Evolutionary conservation across 2,888 invertebrate species (phyloP), one percentile per base, ranked within the genome.

Genomic region (Caenorhabditis sp.): DNA sequence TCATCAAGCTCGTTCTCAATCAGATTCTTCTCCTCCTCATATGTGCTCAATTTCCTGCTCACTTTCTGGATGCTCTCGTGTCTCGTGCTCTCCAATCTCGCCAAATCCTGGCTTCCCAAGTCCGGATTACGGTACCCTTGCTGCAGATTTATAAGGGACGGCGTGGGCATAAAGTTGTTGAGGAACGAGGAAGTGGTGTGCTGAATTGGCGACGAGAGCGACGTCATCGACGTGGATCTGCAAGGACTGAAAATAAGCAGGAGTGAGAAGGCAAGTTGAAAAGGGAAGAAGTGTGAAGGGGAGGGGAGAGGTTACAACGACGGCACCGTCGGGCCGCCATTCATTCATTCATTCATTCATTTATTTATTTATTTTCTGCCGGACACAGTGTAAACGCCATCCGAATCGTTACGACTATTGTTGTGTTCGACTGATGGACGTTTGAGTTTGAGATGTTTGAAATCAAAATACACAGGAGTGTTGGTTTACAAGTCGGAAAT

Each of bases 101-200:
- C 58, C 4, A 81, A 26, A 30, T 81, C 81, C 35, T 81, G 79
- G 30, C 75, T 72, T 11, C 78, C 79, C 6, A 79, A 45, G 24
- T 81, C 76, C n/a, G 81, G 79, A 13, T 79, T 81, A 27, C 75
- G 74, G 56, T 78, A 79, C 9, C 78, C 72, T 56, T 81, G 70
- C 30, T 82, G 82, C 8, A 83, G 78, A 46, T 81, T 81, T 27
- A 81, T 76, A 7, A 83, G 79, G 2, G 82, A 82, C 22, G 83
- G 82, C 9, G 83, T 81, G 17, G 78, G 76, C 79, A 83, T 74
- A 43, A 83, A 75, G 53, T 79, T 81, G 50, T 71, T 79, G 22
- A 83, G 55, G 58, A 83, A 82, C 13, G 80, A 63, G 2, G 80
- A 76, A 4, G 83, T 81, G 15, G 82, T 82, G 35, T 75, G 65